Evolutionary conservation across 2,888 invertebrate genomes (phyloP), one percentile per base, ranked within the genome.

Genomic region (Leucophenga montana): DNA sequence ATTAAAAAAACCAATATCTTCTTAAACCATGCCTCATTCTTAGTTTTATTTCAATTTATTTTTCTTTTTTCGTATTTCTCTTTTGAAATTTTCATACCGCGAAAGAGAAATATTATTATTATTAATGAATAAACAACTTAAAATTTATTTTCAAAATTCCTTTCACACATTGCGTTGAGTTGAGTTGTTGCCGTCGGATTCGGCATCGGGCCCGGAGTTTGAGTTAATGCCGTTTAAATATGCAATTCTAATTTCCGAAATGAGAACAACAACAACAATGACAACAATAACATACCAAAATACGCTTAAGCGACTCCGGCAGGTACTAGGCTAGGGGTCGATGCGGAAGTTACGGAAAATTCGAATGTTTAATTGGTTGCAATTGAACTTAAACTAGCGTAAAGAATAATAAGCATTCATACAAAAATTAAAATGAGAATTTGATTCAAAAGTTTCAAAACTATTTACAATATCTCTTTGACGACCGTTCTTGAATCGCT

Each of bases 221-320:
- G 39, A 39, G 39, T 39, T 39, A 39, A 39, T 11, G 11, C 9
- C 39, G 77, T 76, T 85, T 79, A 77, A 85, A 85, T 83, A 85
- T 85, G 85, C 83, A 79, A 80, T 85, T 85, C 78, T 80, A 85
- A 85, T 85, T 85, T 85, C 82, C 85, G 80, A 78, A 80, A 81
- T 74, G 77, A 68, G 73, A 72, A 74, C 18, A 33, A 64, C 61
- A 44, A 68, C 39, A 48, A 31, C 27, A 66, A 69, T 39, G 14
- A 20, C 46, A 66, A 46, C 54, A 62, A 66, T 18, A 50, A 50
- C 27, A 3, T 50, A 1, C 50, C n/a, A 18, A 50, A 50, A n/a
- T 50, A 16, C n/a, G 50, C 50, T n/a, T n/a, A n/a, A 13, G 18
- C 50, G n/a, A 18, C 50, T 1, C 9, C 50, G 13, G 14, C 14